phyloP scores from a whole-genome alignment of 1,140 invertebrate species.

The Hormaphis cornu region DNA sequence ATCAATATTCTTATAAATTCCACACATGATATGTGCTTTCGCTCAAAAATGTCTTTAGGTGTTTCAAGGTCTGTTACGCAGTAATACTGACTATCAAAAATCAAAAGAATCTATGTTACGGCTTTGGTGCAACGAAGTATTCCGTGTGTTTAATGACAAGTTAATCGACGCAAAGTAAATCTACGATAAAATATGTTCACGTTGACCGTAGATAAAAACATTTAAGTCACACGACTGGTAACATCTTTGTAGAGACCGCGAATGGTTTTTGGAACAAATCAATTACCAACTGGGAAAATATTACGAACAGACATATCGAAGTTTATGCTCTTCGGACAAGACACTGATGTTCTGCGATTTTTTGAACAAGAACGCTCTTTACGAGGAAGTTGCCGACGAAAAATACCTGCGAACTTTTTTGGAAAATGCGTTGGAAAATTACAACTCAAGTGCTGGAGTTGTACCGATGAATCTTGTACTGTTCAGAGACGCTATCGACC shows the following conservation, averaged over 20 bases:
- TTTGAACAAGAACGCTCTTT: conserved; percentile 35
- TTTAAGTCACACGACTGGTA: no score
- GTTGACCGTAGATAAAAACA: neutral
- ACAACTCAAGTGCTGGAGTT: conserved; percentile 64
- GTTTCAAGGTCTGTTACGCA: conserved; percentile 64
- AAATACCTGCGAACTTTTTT: conserved; percentile 43
- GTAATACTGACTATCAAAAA: conserved; percentile 49
- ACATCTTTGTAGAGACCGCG: neutral
- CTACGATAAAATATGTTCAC: neutral
- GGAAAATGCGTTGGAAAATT: conserved; percentile 60
- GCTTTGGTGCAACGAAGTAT: conserved; percentile 76
- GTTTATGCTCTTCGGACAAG: conserved; percentile 27
- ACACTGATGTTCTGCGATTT: conserved; percentile 15
- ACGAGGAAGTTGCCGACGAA: conserved; percentile 50
- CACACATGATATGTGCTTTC: no score
- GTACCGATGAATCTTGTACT: conserved; percentile 69
- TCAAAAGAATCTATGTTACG: conserved; percentile 52
- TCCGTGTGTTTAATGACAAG: conserved; percentile 71
- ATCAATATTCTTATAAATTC: no score
- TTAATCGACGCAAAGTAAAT: conserved; percentile 62
- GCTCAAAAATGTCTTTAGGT: conserved; percentile 46
- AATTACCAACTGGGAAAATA: neutral
- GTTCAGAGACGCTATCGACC: conserved; percentile 74
- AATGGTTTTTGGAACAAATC: conserved; percentile 5
- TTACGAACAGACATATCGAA: neutral